Evolutionary conservation across 2,797 vertebrate species (phyloP).

Genomic region (Falco columbarius): DNA sequence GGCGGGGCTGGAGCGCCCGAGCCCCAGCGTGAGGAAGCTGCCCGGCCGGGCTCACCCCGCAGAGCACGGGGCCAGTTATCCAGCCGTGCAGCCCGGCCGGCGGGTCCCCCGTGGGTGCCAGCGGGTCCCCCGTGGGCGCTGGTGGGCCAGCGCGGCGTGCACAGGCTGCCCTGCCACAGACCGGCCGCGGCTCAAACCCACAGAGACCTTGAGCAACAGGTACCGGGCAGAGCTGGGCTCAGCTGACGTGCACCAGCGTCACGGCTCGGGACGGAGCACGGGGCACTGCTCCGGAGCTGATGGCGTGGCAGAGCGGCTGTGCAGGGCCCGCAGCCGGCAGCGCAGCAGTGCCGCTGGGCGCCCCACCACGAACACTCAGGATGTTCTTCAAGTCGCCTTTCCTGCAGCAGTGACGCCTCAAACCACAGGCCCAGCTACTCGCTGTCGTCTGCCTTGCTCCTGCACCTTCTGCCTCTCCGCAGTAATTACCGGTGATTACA

Average conservation of each 20-base stretch:
- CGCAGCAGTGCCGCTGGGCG: not conserved
- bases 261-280: fast-evolving
- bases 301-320: too few species aligned
- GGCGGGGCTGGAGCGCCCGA: fast-evolving
- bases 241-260: fast-evolving
- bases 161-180: not conserved
- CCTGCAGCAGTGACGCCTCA: not conserved
- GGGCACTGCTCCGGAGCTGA: fast-evolving
- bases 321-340: fast-evolving
- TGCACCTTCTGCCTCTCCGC: fast-evolving
- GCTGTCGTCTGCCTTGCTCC: not conserved
- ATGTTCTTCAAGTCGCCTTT: not conserved
- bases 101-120: not conserved
- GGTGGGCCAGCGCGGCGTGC: fast-evolving
- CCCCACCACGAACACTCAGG: not conserved
- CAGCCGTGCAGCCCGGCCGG: fast-evolving
- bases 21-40: fast-evolving
- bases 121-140: too few species aligned
- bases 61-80: not conserved
- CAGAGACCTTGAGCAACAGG: not conserved
- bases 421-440: not conserved
- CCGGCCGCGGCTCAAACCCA: not conserved
- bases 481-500: fast-evolving
- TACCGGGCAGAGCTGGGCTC: fast-evolving
- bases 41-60: fast-evolving